Evolutionary conservation across 2,888 invertebrate genomes (phyloP), one percentile per base, ranked within the genome.

Genomic region (Drosophila rellima): DNA sequence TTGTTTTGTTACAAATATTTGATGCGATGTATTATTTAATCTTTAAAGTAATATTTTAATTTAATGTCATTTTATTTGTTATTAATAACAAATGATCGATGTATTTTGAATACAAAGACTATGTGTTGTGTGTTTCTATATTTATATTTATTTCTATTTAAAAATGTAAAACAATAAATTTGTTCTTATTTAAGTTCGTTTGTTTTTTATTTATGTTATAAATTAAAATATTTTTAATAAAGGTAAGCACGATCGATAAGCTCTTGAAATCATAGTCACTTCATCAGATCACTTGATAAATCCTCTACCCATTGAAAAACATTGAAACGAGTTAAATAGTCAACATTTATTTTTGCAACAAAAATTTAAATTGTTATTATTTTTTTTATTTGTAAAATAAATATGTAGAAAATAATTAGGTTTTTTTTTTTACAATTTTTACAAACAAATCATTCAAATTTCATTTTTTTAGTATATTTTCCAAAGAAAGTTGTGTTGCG

Each of bases 381-480:
- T 52, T 29, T 40, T 40, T 18, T 26, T n/a, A 31, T 54, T 54
- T 40, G 13, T 40, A 54, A 54, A 26, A 54, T 40, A 20, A 54
- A 54, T 40, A n/a, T 54, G 29, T 54, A 39, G 52, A 54, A 54
- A 54, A 54, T 54, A 40, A 52, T 18, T 17, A n/a, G 13, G 29
- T 47, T n/a, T 20, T 33, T 50, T 50, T 26, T 13, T 3, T 11
- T 35, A 11, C 5, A 37, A 37, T 15, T 37, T 15, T 17, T 17
- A 35, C 35, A 35, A 35, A n/a, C n/a, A 35, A n/a, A 35, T n/a
- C n/a, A 7, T 35, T 35, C 6, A 35, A 35, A 15, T 37, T 42
- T 7, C 7, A 13, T 42, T 42, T 20, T 20, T 6, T n/a, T 3
- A 50, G 13, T 48, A 13, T 7, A 33, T n/a, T 50, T 48, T 18